These are phyloP conservation scores for Micrastur ruficollis DNA, from an alignment of 2,797 vertebrate species.

Conservation along the genomic window DNA sequence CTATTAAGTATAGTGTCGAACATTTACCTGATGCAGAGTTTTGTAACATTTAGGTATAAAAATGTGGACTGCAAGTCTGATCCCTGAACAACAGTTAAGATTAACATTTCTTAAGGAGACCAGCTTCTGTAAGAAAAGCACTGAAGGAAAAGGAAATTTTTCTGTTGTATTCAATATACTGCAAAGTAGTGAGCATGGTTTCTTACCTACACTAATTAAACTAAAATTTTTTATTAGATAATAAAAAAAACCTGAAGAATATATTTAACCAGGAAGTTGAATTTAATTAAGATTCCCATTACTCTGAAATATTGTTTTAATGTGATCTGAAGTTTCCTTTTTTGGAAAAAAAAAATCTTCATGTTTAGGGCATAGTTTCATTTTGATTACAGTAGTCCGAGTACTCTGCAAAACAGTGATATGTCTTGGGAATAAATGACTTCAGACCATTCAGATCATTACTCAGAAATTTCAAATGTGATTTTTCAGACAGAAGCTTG, in stretches of 20 bases:
- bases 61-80: neutral
- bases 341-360: neutral
- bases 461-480: slow-evolving; percentile 8
- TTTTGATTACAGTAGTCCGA: neutral
- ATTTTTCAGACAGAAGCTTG: neutral
- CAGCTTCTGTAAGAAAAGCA: neutral
- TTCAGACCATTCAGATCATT: slow-evolving; percentile 15
- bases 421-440: neutral
- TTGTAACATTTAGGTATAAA: neutral
- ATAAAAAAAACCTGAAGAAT: neutral
- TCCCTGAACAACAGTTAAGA: neutral
- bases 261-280: neutral
- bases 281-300: neutral
- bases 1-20: neutral
- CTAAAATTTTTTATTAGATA: neutral
- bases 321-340: neutral
- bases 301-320: neutral
- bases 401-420: slow-evolving; percentile 31
- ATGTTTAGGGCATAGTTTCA: neutral
- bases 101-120: neutral
- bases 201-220: neutral
- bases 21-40: neutral
- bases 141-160: neutral
- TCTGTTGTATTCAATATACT: neutral
- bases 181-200: neutral